Evolutionary conservation across 1,140 invertebrate genomes (phyloP), one percentile per base, ranked within the genome.

Genomic region (Macrobrachium rosenbergii): DNA sequence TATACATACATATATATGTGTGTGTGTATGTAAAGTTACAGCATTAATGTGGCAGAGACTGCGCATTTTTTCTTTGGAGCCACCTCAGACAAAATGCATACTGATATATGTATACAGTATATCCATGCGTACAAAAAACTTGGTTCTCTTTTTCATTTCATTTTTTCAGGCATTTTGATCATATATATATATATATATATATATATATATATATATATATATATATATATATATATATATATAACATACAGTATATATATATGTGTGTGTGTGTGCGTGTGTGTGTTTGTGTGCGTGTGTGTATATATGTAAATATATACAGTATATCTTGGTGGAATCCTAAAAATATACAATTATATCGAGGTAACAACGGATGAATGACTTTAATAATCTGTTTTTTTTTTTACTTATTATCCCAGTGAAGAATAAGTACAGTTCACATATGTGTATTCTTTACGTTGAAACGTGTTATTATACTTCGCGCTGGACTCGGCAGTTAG

Each of bases 161-260:
- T 37, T 3, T 3, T 3, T 37, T 37, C 28, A 37, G 1, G 28
- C 28, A 3, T 37, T 37, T 37, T 37, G 28, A 37, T 37, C 28
- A 37, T 67, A 67, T 17, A 7, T 67, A 67, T 67, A 67, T 67
- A 67, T 67, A 17, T 67, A 17, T 28, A 67, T 28, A 14, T 28
- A 67, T 28, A 14, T 28, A 14, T 28, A 28, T 16, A 14, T 28
- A 67, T 28, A 67, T 21, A 67, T 28, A 17, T 28, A 67, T 28
- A 67, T 28, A 67, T 67, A 67, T 17, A 67, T 67, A 67, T 67
- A 67, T 67, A 67, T 21, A 17, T 67, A 17, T 67, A 67, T 67
- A 67, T 67, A 67, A n/a, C n/a, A n/a, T n/a, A n/a, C n/a, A n/a
- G 12, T 67, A 67, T 67, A 67, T 67, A 23, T 23, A 67, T 67